Base-by-base conservation (phyloP, 1,140 invertebrate species). In the roundworm (Caenorhabditis elegans) region DNA sequence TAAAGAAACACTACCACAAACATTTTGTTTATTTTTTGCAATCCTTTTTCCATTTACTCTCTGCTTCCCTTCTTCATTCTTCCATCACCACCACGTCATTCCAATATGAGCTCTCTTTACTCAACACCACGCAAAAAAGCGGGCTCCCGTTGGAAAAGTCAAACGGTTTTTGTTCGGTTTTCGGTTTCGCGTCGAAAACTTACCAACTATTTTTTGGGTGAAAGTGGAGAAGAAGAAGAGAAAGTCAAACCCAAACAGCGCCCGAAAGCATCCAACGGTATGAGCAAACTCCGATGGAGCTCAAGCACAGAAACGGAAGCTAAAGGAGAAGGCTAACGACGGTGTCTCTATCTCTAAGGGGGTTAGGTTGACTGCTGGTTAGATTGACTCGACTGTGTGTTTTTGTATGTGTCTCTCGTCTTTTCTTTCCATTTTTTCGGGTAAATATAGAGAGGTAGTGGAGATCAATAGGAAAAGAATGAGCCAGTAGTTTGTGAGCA, bases 71-170 rank as follows among this genome's bases (percentile, higher is more conserved):
- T 28, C n/a, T n/a, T n/a, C n/a, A n/a, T n/a, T n/a, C n/a, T n/a
- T n/a, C n/a, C n/a, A n/a, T n/a, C n/a, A n/a, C n/a, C 34, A 70
- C 34, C 60, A 70, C 60, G 60, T 70, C 60, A 70, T 70, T 70
- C 60, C 34, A 70, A 70, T 39, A 31, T 70, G 60, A 34, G 60
- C 28, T 13, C 60, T 24, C n/a, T 70, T 70, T 70, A 70, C 60
- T 70, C 60, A 70, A 70, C 34, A 70, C 60, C 60, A 70, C 60
- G 60, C 60, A 70, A 70, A 70, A 70, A 70, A 65, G 17, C 53
- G 53, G 53, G 53, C 53, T 60, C 53, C 53, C 53, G 53, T 70
- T 43, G 5, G n/a, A 39, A 70, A 19, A 28, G 28, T 22, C 26
- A 70, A 39, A 70, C 60, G 60, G 60, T 36, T 70, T 70, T 70